Percentiles rank a stretch among this genome's conserved stretches.
Evolutionary conservation across 2,888 invertebrate genomes (phyloP).

Genomic region (Eilema griseolum): DNA sequence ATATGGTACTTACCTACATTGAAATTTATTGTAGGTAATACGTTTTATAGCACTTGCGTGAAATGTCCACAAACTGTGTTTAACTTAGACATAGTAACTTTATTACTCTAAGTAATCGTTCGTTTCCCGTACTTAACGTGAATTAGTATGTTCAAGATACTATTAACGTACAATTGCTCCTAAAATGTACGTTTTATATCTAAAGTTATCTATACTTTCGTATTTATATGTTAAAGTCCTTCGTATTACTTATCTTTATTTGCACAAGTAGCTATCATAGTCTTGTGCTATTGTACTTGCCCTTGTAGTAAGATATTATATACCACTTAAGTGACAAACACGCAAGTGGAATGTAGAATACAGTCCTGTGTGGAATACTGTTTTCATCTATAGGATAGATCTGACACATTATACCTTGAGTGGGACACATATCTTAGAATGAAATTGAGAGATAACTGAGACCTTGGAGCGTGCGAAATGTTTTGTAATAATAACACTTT

Average conservation of each 20-base stretch:
- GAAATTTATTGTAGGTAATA: background rate
- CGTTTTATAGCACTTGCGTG: background rate
- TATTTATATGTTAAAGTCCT: constrained; percentile 13
- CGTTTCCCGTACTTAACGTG: constrained; percentile 46
- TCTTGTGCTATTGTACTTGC: background rate
- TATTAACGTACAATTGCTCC: constrained; percentile 26
- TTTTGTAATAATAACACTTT: no score
- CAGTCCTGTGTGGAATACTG: no score
- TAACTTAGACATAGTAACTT: constrained; percentile 36
- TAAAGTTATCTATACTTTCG: constrained; percentile 17
- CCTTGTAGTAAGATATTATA: background rate
- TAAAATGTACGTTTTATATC: constrained; percentile 38
- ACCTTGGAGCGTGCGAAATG: no score
- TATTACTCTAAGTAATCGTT: constrained; percentile 41
- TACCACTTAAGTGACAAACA: no score
- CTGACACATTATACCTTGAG: no score
- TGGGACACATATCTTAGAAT: no score
- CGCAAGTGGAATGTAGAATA: no score
- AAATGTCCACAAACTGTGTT: constrained; percentile 23
- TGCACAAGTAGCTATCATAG: background rate
- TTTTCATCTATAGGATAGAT: no score
- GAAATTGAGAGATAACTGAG: no score
- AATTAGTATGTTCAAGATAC: constrained; percentile 36
- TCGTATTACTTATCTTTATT: constrained; percentile 16
- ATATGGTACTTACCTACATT: no score